phyloP scores from a whole-genome alignment of 2,113 vertebrate genomes.

The Isichthys henryi region DNA sequence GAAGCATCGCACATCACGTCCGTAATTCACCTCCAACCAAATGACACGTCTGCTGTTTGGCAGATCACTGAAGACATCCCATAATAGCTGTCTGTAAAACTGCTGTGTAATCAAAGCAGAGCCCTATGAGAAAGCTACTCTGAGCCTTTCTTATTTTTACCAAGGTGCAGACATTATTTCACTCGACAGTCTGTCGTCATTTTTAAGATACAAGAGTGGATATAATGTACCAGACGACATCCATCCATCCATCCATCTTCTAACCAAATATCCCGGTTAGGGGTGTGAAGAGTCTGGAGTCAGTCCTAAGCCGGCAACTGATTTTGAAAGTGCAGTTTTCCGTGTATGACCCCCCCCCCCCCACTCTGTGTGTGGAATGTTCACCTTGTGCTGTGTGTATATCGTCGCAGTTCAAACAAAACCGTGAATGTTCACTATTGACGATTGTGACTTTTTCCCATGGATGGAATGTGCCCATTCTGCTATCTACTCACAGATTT shows the following conservation, averaged over 20 bases:
- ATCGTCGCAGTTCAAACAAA: background rate
- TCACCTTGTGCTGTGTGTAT: background rate
- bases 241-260: background rate
- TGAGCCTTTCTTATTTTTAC: background rate
- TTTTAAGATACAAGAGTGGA: background rate
- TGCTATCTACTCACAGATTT: background rate
- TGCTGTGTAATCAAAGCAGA: background rate
- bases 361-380: background rate
- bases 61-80: background rate
- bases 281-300: background rate
- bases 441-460: background rate
- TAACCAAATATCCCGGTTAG: background rate
- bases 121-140: background rate
- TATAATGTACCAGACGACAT: background rate
- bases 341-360: background rate
- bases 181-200: background rate
- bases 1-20: background rate
- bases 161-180: background rate
- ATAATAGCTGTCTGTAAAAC: background rate
- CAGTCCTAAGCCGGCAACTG: background rate
- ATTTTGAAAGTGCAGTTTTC: background rate
- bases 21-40: background rate
- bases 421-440: background rate
- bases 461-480: background rate
- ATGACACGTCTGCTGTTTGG: background rate